A percentile compares a stretch with the other conserved stretches of the same genome.
Evolutionary conservation across 92 coral and sea anemone genomes (phyloP).

Genomic region (Epizoanthus scotinus): DNA sequence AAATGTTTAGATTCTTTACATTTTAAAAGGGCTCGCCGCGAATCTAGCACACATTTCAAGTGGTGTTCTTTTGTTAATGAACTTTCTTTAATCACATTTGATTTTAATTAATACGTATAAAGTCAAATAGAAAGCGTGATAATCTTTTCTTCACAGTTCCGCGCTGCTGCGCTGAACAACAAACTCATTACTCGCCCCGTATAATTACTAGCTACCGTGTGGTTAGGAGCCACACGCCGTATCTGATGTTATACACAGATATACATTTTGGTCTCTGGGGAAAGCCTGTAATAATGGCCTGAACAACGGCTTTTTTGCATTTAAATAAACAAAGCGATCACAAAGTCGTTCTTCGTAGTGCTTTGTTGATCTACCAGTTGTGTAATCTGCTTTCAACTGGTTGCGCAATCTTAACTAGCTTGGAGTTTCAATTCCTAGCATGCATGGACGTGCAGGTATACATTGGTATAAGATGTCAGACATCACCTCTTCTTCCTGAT

Average conservation of each 20-base stretch:
- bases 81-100: neutral
- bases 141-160: neutral
- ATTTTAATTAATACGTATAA: neutral
- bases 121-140: neutral
- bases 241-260: neutral
- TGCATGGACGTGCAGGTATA: neutral
- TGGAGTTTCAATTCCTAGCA: neutral
- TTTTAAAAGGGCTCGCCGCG: neutral
- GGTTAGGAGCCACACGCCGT: neutral
- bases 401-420: neutral
- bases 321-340: neutral
- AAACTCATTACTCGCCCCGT: neutral
- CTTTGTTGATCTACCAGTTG: neutral
- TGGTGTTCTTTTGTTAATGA: too few species aligned
- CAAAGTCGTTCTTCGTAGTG: neutral
- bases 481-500: neutral
- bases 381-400: neutral
- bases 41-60: neutral
- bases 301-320: conserved; percentile 1
- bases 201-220: too few species aligned
- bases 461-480: neutral
- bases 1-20: too few species aligned
- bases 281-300: neutral
- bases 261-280: conserved; percentile 1
- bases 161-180: neutral